phyloP scores from a whole-genome alignment of 2,888 invertebrate species.

The Euphydryas editha region DNA sequence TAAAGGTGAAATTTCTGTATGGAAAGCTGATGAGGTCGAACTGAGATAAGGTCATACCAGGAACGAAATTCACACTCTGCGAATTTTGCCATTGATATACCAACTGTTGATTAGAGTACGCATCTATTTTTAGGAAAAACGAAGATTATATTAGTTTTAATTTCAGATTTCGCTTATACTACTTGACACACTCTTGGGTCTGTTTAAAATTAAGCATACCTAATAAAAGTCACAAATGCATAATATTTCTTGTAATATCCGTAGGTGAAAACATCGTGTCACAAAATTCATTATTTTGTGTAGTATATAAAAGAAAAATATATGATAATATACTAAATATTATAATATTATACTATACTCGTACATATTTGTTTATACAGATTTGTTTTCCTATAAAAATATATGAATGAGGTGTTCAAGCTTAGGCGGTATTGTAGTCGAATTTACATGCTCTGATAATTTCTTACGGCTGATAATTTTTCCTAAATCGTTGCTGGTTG shows the following conservation, averaged over 20 bases:
- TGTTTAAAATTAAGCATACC: too few species aligned
- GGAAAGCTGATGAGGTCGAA: slow-evolving; percentile 96
- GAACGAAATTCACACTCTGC: slow-evolving; percentile 92
- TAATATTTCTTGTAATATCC: too few species aligned
- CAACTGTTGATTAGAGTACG: slow-evolving; percentile 93
- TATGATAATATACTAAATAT: neutral
- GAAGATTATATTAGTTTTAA: neutral
- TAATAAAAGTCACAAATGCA: too few species aligned
- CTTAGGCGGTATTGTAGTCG: slow-evolving; percentile 34
- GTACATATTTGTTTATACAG: neutral
- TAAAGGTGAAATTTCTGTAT: slow-evolving; percentile 91
- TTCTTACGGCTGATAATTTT: slow-evolving; percentile 40
- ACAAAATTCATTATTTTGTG: too few species aligned
- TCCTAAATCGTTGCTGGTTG: slow-evolving; percentile 32
- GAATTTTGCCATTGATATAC: slow-evolving; percentile 94
- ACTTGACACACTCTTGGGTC: too few species aligned
- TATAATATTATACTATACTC: neutral
- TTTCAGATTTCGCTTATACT: neutral
- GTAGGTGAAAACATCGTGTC: too few species aligned
- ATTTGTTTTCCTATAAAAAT: slow-evolving; percentile 31
- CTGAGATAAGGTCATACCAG: slow-evolving; percentile 96
- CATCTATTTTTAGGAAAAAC: slow-evolving; percentile 83
- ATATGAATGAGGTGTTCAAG: slow-evolving; percentile 24
- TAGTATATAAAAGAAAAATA: too few species aligned
- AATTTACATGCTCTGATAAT: slow-evolving; percentile 42